phyloP scores from a whole-genome alignment of 30 jellyfish, hydroid and myxozoan species.

The Cassiopea xamachana region DNA sequence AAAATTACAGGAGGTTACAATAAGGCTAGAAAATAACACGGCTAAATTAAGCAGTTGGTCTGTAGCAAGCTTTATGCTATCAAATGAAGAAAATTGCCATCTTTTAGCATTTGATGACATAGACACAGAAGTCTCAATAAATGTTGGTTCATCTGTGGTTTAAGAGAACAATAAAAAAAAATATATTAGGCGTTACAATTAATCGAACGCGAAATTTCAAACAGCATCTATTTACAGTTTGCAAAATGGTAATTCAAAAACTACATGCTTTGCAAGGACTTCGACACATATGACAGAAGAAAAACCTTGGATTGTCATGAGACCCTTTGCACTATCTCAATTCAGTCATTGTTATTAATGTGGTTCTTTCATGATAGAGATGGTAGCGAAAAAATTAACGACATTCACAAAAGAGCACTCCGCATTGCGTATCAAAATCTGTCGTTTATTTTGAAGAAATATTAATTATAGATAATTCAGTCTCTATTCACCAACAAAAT shows the following conservation, averaged over 20 bases:
- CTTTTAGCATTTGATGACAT: slow-evolving; percentile 31
- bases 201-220: slow-evolving; percentile 36
- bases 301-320: slow-evolving; percentile 41
- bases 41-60: slow-evolving; percentile 39
- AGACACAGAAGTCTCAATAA: not conserved
- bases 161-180: not conserved
- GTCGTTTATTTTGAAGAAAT: slow-evolving; percentile 41
- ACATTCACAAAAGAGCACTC: slow-evolving; percentile 25
- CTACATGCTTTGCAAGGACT: slow-evolving; percentile 65
- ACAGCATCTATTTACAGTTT: slow-evolving; percentile 38
- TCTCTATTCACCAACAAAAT: slow-evolving; percentile 4
- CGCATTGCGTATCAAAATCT: slow-evolving; percentile 35
- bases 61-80: slow-evolving; percentile 30
- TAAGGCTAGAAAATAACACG: slow-evolving; percentile 36
- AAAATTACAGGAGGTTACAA: slow-evolving; percentile 39
- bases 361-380: slow-evolving; percentile 57
- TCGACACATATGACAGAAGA: slow-evolving; percentile 53
- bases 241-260: slow-evolving; percentile 47
- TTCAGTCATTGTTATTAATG: slow-evolving; percentile 25
- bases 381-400: slow-evolving; percentile 21
- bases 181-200: slow-evolving; percentile 29
- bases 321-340: slow-evolving; percentile 54
- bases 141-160: too few relatives aligned
- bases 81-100: slow-evolving; percentile 57
- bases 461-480: not conserved